Conservation (phyloP, 2,888 invertebrate genomes). For the Schrankia costaestrigalis region DNA sequence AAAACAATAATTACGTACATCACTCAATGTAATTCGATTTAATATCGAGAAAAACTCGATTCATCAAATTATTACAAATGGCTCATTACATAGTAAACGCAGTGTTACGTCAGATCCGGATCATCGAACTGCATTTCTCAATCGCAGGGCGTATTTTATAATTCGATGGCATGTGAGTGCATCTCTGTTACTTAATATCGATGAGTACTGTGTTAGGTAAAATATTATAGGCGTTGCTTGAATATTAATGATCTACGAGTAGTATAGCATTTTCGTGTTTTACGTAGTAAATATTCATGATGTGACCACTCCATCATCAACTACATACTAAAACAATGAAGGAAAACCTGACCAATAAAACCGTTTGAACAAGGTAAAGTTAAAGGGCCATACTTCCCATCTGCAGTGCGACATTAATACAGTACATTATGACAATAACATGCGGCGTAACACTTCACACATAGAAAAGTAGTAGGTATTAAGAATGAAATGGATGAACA, state of each 20-base stretch:
- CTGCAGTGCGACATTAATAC: too few species aligned
- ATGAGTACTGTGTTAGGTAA: constrained; percentile 26
- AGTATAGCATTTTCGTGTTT: too few species aligned
- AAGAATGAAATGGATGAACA: too few species aligned
- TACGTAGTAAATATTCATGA: too few species aligned
- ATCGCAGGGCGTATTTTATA: constrained; percentile 55
- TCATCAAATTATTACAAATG: constrained; percentile 68
- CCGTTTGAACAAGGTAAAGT: too few species aligned
- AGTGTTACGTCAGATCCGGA: constrained; percentile 38
- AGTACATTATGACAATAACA: too few species aligned
- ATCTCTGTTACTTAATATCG: constrained; percentile 36
- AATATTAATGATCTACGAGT: constrained; percentile 21
- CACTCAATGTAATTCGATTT: constrained; percentile 64
- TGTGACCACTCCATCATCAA: too few species aligned
- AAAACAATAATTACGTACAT: constrained; percentile 58
- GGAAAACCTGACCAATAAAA: too few species aligned
- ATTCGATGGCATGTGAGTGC: constrained; percentile 47
- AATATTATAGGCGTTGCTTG: constrained; percentile 30
- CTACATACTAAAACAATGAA: too few species aligned
- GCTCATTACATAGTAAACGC: constrained; percentile 59
- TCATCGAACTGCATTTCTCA: constrained; percentile 53
- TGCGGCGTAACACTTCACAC: too few species aligned
- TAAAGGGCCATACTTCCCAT: too few species aligned
- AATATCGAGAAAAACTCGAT: constrained; percentile 40
- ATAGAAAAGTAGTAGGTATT: too few species aligned